Percentiles rank a stretch among this genome's conserved stretches.
Conservation (phyloP, 2,888 invertebrate species). For the Agrochola lota region DNA sequence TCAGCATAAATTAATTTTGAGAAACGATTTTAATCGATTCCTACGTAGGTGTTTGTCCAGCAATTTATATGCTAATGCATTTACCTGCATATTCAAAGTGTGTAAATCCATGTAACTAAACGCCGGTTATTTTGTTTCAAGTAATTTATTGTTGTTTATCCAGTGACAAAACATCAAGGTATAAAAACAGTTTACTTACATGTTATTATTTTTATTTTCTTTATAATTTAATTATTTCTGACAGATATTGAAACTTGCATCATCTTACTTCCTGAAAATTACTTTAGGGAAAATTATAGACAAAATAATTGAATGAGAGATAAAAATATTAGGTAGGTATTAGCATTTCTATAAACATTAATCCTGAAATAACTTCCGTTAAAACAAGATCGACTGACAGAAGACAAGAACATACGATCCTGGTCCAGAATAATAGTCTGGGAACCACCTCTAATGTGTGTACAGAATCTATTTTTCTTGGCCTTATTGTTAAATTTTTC, state of each 20-base stretch:
- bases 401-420: not conserved
- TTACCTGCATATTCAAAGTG: not conserved
- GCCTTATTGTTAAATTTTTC: too few relatives aligned
- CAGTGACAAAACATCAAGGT: not conserved
- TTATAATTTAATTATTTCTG: not conserved
- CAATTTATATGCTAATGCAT: not conserved
- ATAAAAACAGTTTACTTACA: not conserved
- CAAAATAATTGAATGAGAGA: not conserved
- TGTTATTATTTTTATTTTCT: not conserved
- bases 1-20: not conserved
- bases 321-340: not conserved
- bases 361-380: not conserved
- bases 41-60: not conserved
- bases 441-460: not conserved
- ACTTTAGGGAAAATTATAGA: not conserved
- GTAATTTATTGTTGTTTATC: not conserved
- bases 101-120: not conserved
- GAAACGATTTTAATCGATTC: not conserved
- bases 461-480: not conserved
- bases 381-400: not conserved
- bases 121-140: not conserved
- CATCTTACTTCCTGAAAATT: too few relatives aligned
- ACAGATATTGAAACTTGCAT: not conserved
- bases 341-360: not conserved
- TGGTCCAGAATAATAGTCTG: not conserved